Evolutionary conservation across 2,797 vertebrate genomes (phyloP), one percentile per base, ranked within the genome.

Genomic region (Intellagama lesueurii): DNA sequence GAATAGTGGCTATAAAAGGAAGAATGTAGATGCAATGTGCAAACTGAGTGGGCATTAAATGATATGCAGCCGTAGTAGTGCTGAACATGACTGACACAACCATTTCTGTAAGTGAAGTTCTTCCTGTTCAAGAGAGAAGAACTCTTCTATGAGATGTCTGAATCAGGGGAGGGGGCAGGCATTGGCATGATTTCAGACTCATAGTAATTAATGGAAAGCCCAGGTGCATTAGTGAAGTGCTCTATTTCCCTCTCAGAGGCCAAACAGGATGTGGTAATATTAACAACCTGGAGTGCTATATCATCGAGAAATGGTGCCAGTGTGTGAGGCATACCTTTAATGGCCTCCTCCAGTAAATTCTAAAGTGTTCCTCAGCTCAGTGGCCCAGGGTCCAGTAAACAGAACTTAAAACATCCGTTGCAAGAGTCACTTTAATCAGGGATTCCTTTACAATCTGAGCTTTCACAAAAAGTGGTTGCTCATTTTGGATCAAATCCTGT

Each of bases 201-300:
- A 19, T 81, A 81, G 35, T 56, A 81, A 87, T 81, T 72, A 87
- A 49, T 81, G 78, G 66, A 81, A 12, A 80, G 26, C 64, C 76
- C 77, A 87, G 44, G n/a, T 87, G 77, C 77, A 70, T 87, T 87
- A 81, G 66, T 81, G 52, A 81, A 40, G 47, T 81, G 47, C 77
- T 87, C 76, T n/a, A 16, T 80, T 87, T 69, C 73, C 73, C 85
- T 86, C 75, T 68, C 73, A 86, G 72, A 86, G 40, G 60, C 35
- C 44, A 19, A 26, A 60, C 32, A 79, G 77, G 44, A 80, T 28
- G 77, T 87, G 64, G 66, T 11, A 19, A 70, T 56, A 72, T 30
- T 81, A 70, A 81, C 52, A 87, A 80, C 44, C 52, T 72, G 69
- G 32, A 72, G 11, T 40, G 26, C 49, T 68, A 7, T 32, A 28